Evolutionary conservation across 2,113 vertebrate species (phyloP), one percentile per base, ranked within the genome.

Genomic region (Montifringilla adamsi): DNA sequence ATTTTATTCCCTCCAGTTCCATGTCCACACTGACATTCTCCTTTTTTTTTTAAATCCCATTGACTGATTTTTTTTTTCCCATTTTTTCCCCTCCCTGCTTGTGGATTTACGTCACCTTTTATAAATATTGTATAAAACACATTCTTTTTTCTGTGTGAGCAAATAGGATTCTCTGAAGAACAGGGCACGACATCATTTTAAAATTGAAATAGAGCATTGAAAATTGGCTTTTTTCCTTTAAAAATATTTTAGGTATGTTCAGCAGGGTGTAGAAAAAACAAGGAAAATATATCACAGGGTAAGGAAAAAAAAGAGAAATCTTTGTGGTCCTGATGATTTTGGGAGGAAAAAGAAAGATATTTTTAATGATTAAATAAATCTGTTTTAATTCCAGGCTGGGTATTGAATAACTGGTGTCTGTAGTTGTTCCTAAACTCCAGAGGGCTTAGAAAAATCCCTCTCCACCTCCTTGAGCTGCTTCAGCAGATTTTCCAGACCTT

Each of bases 151-250:
- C 37, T 2, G 3, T n/a, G 28, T 35, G 63, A 73, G 33, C 68
- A 84, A 68, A 41, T n/a, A 58, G 52, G 77, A 30, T 84, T 69
- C 64, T 62, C 39, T 53, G 16, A 68, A 67, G 68, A 80, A 44
- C 30, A 44, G 82, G 49, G 39, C 47, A 35, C 0, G 3, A 15
- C 23, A 33, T 60, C 0, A 0, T 76, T 66, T 84, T 22, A 39
- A 72, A 87, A 63, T 56, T 58, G 19, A 84, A 87, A 62, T 27
- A 23, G 27, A 62, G 43, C 1, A 0, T 49, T 84, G 33, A 11
- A 76, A 81, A 77, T 49, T 5, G 9, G 31, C 28, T 72, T 84
- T 75, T 52, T 50, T 64, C 46, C 62, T 76, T 76, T 43, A 37
- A 78, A 55, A 86, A 27, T 6, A 5, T 43, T 60, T 16, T 66